Conservation (phyloP, 2,888 invertebrate genomes). For the Andrena minutula region DNA sequence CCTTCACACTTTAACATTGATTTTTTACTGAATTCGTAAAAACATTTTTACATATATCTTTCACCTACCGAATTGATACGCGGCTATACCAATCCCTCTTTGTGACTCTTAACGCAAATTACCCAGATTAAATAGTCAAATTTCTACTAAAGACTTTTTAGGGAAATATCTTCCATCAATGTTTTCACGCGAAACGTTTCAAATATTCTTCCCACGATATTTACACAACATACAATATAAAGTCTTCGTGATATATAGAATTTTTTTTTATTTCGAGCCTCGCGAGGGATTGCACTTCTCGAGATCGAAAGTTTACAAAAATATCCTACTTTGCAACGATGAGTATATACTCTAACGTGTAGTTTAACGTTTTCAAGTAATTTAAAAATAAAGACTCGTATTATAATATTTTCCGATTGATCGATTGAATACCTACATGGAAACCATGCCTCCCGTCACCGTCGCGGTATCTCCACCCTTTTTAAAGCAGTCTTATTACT, state of each 20-base stretch:
- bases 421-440: conserved; percentile 44
- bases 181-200: background rate
- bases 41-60: conserved; percentile 4
- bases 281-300: background rate
- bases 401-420: background rate
- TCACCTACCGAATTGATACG: background rate
- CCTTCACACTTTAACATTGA: background rate
- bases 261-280: conserved; percentile 12
- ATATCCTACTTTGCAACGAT: conserved; percentile 20
- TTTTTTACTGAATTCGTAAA: background rate
- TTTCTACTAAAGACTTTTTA: background rate
- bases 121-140: background rate
- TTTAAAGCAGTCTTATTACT: conserved; percentile 55
- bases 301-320: conserved; percentile 42
- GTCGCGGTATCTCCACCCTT: background rate
- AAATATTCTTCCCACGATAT: conserved; percentile 1
- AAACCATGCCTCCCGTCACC: conserved; percentile 8
- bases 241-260: conserved; percentile 15
- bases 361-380: background rate
- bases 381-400: conserved; percentile 36
- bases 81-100: background rate
- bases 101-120: background rate
- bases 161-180: background rate
- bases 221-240: background rate
- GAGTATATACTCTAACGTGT: background rate